Evolutionary conservation across 92 coral and sea anemone species (phyloP).

Genomic region (Galaxea fascicularis): DNA sequence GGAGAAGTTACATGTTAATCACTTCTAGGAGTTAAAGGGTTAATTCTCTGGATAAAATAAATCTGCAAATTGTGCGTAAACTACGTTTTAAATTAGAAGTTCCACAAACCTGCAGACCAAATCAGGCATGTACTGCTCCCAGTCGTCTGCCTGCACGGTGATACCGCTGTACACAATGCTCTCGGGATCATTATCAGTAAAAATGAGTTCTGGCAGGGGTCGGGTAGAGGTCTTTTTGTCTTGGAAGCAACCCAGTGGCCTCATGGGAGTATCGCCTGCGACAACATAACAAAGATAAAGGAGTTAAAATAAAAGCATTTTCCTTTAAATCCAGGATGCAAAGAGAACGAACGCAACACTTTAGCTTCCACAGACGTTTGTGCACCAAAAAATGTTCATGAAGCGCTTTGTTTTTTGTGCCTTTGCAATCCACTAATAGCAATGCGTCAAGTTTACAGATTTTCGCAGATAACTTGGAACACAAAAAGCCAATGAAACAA

Average conservation of each 20-base stretch:
- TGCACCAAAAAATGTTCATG: too few relatives aligned
- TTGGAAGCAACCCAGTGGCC: constrained; percentile 92
- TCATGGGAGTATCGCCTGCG: constrained; percentile 82
- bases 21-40: too few relatives aligned
- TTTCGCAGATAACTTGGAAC: too few relatives aligned
- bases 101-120: constrained; percentile 84
- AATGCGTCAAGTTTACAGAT: too few relatives aligned
- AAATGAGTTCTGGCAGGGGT: constrained; percentile 88
- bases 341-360: neutral
- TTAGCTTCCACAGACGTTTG: neutral
- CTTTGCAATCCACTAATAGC: too few relatives aligned
- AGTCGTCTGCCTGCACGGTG: constrained; percentile 60
- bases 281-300: neutral
- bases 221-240: constrained; percentile 76
- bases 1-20: too few relatives aligned
- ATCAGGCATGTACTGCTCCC: constrained; percentile 83
- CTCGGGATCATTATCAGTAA: constrained; percentile 76
- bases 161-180: constrained; percentile 84
- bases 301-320: neutral
- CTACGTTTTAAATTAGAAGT: neutral
- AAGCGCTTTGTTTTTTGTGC: too few relatives aligned
- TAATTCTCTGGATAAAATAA: too few relatives aligned
- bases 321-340: neutral
- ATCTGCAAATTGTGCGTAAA: too few relatives aligned
- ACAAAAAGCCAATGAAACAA: too few relatives aligned